These are phyloP conservation scores for Zaprionus lineosus DNA, from an alignment of 2,888 invertebrate species.

Conservation along the genomic window DNA sequence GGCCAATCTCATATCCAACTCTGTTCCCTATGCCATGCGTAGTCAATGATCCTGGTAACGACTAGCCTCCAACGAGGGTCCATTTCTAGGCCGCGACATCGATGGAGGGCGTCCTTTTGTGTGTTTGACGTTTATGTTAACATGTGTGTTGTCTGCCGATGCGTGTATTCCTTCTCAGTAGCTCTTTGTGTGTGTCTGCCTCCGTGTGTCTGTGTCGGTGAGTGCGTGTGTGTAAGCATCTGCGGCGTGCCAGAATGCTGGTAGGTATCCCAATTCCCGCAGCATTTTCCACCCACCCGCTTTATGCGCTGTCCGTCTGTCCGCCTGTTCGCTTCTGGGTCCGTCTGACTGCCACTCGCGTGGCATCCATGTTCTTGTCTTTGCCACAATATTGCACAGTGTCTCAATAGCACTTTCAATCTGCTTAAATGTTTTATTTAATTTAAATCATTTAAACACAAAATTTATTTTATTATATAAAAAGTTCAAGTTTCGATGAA, in stretches of 20 bases:
- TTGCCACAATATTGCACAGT: constrained; percentile 48
- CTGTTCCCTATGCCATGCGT: not conserved
- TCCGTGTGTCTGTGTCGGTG: constrained; percentile 7
- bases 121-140: constrained; percentile 79
- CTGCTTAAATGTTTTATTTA: no score
- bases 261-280: constrained; percentile 37
- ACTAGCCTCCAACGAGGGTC: constrained; percentile 37
- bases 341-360: constrained; percentile 17
- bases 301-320: constrained; percentile 35
- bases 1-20: constrained; percentile 1
- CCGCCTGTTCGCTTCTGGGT: constrained; percentile 15
- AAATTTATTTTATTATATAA: no score
- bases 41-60: constrained; percentile 32
- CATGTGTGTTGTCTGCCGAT: constrained; percentile 71
- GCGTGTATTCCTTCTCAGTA: constrained; percentile 52
- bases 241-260: constrained; percentile 69
- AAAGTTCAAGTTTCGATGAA: no score
- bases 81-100: constrained; percentile 42
- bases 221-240: constrained; percentile 48
- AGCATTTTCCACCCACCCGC: constrained; percentile 40
- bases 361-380: constrained; percentile 42
- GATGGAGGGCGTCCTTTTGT: constrained; percentile 59
- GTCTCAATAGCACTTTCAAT: constrained; percentile 21
- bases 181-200: constrained; percentile 2
- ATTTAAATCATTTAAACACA: no score